Percentiles rank a stretch among this genome's conserved stretches.
Conservation (phyloP, 2,797 vertebrate genomes). For the Microctenopoma lineatum region DNA sequence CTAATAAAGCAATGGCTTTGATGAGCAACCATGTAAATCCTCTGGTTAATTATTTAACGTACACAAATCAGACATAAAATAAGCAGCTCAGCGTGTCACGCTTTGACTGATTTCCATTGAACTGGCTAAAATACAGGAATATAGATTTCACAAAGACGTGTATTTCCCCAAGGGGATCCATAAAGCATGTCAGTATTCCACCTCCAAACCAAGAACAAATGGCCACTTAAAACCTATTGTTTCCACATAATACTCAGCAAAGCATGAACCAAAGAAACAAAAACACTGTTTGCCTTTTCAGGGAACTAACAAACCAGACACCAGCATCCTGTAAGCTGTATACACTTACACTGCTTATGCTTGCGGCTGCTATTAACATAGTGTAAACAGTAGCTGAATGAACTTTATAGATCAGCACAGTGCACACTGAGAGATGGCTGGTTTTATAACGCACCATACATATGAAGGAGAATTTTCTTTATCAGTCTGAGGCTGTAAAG, state of each 20-base stretch:
- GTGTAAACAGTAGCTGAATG: conserved; percentile 6
- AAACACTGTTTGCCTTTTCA: conserved; percentile 8
- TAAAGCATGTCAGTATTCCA: no score
- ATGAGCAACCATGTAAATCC: neutral
- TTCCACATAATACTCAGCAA: neutral
- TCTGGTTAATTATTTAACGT: neutral
- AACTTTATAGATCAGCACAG: neutral
- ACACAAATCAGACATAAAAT: neutral
- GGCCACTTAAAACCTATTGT: neutral
- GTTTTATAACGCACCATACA: neutral
- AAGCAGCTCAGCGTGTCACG: neutral
- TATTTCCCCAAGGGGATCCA: no score
- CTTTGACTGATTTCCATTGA: neutral
- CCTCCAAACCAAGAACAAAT: neutral
- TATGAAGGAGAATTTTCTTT: conserved; percentile 12
- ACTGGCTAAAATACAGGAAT: neutral
- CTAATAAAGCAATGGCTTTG: neutral
- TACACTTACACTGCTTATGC: neutral
- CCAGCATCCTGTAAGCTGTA: neutral
- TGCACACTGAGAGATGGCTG: neutral
- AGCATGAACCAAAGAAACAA: neutral
- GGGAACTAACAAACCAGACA: conserved; percentile 13
- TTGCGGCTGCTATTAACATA: conserved; percentile 3
- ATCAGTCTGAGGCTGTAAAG: conserved; percentile 6
- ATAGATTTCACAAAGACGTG: neutral